Conservation (phyloP, 2,797 vertebrate genomes). For the Tokudaia muenninki region DNA sequence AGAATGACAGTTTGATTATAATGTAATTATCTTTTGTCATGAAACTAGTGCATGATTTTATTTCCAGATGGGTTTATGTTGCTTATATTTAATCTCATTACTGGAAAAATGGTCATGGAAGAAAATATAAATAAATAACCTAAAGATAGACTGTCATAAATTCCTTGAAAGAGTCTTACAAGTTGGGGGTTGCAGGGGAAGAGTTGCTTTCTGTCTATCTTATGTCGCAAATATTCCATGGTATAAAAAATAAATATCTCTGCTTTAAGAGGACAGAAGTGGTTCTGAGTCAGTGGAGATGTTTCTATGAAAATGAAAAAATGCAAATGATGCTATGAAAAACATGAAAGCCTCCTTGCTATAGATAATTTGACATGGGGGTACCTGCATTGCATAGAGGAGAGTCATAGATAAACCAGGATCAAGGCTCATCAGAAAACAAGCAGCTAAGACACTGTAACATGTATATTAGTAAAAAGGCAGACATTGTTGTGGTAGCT, state of each 20-base stretch:
- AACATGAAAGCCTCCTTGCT: neutral
- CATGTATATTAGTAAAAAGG: conserved; percentile 45
- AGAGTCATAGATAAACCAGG: neutral
- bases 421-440: conserved; percentile 57
- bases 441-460: neutral
- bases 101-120: conserved; percentile 71
- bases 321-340: conserved; percentile 56
- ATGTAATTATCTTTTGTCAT: conserved; percentile 87
- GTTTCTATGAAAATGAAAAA: conserved; percentile 83
- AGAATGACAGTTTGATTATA: conserved; percentile 89
- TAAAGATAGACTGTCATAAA: conserved; percentile 60
- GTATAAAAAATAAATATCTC: conserved; percentile 80
- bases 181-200: conserved; percentile 57
- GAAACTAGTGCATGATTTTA: conserved; percentile 85
- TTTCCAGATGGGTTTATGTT: conserved; percentile 87
- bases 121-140: conserved; percentile 85
- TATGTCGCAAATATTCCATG: conserved; percentile 45
- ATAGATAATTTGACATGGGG: conserved; percentile 41
- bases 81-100: conserved; percentile 87
- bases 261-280: conserved; percentile 77
- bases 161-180: conserved; percentile 77
- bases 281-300: conserved; percentile 80
- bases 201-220: neutral
- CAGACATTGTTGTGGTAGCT: neutral
- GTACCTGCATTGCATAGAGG: conserved; percentile 1